phyloP scores from a whole-genome alignment of 2,113 vertebrate species.

The Fregetta grallaria region DNA sequence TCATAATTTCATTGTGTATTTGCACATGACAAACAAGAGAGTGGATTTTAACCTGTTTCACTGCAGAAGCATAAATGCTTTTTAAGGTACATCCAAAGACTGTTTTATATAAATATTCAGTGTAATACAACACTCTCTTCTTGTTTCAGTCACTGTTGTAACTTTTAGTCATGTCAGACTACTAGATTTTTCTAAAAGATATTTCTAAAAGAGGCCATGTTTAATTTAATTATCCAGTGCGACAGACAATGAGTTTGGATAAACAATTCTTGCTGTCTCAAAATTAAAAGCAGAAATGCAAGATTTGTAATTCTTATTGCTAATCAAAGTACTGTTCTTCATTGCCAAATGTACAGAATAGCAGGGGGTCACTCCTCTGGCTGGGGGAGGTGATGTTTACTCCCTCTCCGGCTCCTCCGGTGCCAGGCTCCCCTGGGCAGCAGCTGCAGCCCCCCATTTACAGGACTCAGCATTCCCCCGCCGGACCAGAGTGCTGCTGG shows the following conservation, averaged over 20 bases:
- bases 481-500: slow-evolving; percentile 17
- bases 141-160: background rate
- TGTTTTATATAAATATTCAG: background rate
- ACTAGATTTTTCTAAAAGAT: no score
- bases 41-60: background rate
- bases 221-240: background rate
- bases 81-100: background rate
- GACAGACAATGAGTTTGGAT: background rate
- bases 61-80: background rate
- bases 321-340: background rate
- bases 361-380: background rate
- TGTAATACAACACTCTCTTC: background rate
- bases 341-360: background rate
- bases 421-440: background rate
- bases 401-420: background rate
- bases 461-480: slow-evolving; percentile 58
- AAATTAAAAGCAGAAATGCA: background rate
- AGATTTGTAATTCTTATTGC: background rate
- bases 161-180: background rate
- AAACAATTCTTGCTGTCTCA: background rate
- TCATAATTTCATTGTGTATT: background rate
- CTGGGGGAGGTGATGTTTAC: background rate
- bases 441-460: slow-evolving; percentile 51
- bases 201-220: background rate
- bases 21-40: background rate